These are phyloP conservation scores for Bos indicus DNA, from an alignment of 2,113 vertebrate genomes.

Conservation along the genomic window DNA sequence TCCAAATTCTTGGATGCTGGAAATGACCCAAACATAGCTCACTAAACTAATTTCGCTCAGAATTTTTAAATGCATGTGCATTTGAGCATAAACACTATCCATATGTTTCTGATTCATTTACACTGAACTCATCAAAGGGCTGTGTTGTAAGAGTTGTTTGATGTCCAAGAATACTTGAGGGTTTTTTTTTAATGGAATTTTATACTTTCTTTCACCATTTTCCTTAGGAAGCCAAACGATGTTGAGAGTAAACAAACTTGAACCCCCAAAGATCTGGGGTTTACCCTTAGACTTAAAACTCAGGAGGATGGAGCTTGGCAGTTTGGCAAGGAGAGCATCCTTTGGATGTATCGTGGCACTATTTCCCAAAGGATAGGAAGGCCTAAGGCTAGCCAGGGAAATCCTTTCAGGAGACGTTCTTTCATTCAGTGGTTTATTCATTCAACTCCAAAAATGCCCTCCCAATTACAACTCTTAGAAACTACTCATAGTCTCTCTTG, in stretches of 20 bases:
- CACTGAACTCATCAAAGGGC: constrained; percentile 64
- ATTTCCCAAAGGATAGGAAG: not conserved
- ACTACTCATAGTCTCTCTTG: not conserved
- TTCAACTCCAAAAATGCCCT: constrained; percentile 11
- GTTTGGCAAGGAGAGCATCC: not conserved
- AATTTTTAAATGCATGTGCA: constrained; percentile 56
- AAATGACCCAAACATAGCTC: constrained; percentile 66
- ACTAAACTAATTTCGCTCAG: constrained; percentile 62
- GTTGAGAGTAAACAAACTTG: constrained; percentile 55
- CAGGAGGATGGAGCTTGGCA: not conserved
- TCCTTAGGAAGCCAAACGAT: constrained; percentile 48
- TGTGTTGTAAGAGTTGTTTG: constrained; percentile 67
- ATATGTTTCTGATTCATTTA: constrained; percentile 75
- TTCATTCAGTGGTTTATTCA: constrained; percentile 27
- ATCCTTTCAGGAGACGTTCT: not conserved
- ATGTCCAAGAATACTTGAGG: constrained; percentile 68
- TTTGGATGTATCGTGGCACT: not conserved
- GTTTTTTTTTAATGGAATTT: constrained; percentile 62
- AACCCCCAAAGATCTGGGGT: constrained; percentile 39
- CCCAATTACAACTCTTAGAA: constrained; percentile 13
- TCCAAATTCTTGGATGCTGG: constrained; percentile 57
- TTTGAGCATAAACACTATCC: constrained; percentile 45
- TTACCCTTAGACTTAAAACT: constrained; percentile 34
- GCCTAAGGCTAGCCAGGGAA: not conserved
- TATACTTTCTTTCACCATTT: constrained; percentile 70